These are phyloP conservation scores for Vipera latastei DNA, from an alignment of 2,797 vertebrate species.

Conservation along the genomic window DNA sequence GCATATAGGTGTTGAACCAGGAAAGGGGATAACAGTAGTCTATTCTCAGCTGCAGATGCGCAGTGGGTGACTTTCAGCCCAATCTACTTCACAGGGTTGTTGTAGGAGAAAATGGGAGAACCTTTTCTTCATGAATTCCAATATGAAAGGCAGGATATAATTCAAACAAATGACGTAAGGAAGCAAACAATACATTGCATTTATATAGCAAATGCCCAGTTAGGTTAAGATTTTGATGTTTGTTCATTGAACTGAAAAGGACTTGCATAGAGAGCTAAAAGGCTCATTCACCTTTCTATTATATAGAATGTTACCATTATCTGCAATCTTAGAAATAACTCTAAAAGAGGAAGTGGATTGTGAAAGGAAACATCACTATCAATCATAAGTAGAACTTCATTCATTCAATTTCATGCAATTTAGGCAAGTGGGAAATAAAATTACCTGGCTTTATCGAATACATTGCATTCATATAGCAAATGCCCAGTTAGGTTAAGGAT, in stretches of 20 bases:
- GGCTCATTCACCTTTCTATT: background rate
- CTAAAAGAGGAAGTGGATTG: conserved; percentile 2
- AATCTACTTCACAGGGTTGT: background rate
- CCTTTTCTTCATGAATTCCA: background rate
- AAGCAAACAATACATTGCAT: background rate
- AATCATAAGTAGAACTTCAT: background rate
- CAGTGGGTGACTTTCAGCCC: background rate
- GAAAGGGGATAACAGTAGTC: background rate
- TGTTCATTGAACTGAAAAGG: background rate
- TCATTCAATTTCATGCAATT: background rate
- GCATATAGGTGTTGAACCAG: background rate
- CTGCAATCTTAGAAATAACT: background rate
- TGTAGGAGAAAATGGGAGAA: background rate
- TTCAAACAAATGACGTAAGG: background rate
- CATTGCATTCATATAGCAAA: background rate
- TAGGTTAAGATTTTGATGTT: background rate
- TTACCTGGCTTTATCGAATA: conserved; percentile 90
- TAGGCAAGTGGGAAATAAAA: background rate
- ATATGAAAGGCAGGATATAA: background rate
- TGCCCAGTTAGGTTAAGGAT: background rate
- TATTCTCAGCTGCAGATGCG: background rate
- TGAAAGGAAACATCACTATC: conserved; percentile 5
- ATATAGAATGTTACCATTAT: background rate
- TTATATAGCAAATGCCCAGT: too few relatives aligned
- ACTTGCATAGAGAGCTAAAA: background rate